These are phyloP conservation scores for Apotomis capreana DNA, from an alignment of 2,888 invertebrate species.

Conservation along the genomic window DNA sequence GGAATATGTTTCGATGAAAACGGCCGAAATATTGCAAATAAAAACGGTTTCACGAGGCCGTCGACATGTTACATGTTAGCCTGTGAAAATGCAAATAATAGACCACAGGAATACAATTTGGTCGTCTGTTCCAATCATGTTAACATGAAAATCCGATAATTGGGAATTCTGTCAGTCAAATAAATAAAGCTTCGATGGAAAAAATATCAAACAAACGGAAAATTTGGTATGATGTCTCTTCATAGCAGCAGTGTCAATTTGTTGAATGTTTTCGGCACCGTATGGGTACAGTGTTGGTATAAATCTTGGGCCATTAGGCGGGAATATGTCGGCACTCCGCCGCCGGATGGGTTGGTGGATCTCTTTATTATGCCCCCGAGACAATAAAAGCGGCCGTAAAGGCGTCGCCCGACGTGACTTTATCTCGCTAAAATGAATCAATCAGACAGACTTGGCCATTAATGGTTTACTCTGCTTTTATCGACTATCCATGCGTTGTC, in stretches of 20 bases:
- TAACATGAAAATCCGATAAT: conserved; percentile 31
- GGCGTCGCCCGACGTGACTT: conserved; percentile 60
- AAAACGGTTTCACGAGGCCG: conserved; percentile 22
- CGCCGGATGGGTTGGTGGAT: conserved; percentile 17
- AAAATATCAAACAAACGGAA: conserved; percentile 9
- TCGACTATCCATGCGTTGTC: conserved; percentile 44
- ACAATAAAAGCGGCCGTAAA: conserved; percentile 62
- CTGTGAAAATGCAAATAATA: conserved; percentile 33
- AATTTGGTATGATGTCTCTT: conserved; percentile 13
- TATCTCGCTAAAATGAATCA: conserved; percentile 73
- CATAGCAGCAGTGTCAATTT: conserved; percentile 14
- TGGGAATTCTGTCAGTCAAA: conserved; percentile 21
- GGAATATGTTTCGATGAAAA: conserved; percentile 21
- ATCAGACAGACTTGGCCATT: conserved; percentile 61
- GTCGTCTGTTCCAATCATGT: conserved; percentile 13
- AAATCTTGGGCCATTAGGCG: conserved; percentile 40
- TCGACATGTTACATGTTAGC: conserved; percentile 17
- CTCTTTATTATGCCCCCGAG: conserved; percentile 36
- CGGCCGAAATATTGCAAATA: conserved; percentile 26
- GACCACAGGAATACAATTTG: conserved; percentile 14
- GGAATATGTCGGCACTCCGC: conserved; percentile 48
- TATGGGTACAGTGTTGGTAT: conserved; percentile 10
- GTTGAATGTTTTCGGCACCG: conserved; percentile 11
- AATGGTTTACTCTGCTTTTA: conserved; percentile 59
- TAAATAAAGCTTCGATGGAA: conserved; percentile 20